Base-by-base conservation (phyloP, 2,797 vertebrate genomes). In the Phataginus tricuspis region DNA sequence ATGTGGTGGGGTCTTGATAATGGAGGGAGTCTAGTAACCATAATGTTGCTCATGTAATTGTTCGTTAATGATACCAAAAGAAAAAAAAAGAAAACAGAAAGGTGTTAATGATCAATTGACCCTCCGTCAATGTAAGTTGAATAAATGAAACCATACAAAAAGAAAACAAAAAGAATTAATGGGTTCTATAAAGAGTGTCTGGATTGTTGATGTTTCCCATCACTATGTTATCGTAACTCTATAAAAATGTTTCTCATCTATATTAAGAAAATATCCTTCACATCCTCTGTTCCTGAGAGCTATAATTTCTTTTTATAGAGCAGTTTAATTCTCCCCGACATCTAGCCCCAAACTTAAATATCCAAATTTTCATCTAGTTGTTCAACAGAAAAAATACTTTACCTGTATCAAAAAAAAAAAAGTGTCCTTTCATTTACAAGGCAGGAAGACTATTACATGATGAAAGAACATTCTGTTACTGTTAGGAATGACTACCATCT, bases 201-300 rank as follows among this genome's bases (percentile, higher is more conserved):
- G 53, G 8, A 55, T 84, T 78, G 11, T 31, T 45, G 29, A 45
- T 1, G 4, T 69, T 68, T 27, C 31, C 4, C 12, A 79, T 29
- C 14, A 18, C 5, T 31, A 4, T 71, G 21, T 18, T 90, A n/a
- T 21, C 27, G 3, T 64, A 86, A 51, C 15, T 88, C 31, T 8
- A 3, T 86, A 53, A 89, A 86, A 55, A 37, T 83, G 4, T 94
- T 93, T 86, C 27, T 64, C 37, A 61, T 61, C 5, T 69, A 49
- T 80, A 37, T 49, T 64, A 90, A 96, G 34, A 84, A 96, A 86
- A 82, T 82, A 88, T 29, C 16, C 71, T 90, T 90, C 19, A 85
- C 1, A 57, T 2, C 23, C 68, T 85, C 68, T 78, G 14, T 91
- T 68, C n/a, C n/a, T 39, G n/a, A 69, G 71, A 75, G 2, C 21